Evolutionary conservation across 2,113 vertebrate species (phyloP).

Genomic region (Menura novaehollandiae): DNA sequence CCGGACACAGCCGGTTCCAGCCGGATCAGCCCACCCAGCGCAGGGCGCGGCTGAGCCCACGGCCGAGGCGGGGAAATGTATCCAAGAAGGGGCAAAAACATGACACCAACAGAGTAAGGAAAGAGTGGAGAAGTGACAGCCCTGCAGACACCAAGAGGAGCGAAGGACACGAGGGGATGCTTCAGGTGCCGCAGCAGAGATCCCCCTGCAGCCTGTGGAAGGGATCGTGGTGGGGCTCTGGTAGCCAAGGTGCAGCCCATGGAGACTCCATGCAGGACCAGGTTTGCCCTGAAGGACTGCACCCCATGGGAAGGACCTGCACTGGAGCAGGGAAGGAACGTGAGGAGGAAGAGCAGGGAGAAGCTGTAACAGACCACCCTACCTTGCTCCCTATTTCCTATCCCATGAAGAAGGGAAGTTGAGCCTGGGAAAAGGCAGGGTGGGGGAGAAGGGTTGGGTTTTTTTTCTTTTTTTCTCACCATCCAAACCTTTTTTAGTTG

Average conservation of each 20-base stretch:
- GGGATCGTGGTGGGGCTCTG: not conserved
- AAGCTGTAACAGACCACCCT: not conserved
- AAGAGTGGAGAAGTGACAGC: not conserved
- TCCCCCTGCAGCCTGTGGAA: not conserved
- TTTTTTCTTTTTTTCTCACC: not conserved
- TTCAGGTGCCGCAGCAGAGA: not conserved
- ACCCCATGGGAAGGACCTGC: not conserved
- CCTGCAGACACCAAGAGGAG: not conserved
- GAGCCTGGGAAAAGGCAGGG: not conserved
- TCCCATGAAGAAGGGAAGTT: not conserved
- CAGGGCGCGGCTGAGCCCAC: not conserved
- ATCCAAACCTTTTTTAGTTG: not conserved
- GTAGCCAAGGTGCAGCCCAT: not conserved
- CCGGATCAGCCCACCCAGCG: accelerated
- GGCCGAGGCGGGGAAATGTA: accelerated
- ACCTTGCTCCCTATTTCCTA: not conserved
- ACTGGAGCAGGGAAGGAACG: not conserved
- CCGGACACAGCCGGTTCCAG: not conserved
- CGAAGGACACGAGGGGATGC: not conserved
- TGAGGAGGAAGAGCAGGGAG: not conserved
- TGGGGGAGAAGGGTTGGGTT: not conserved
- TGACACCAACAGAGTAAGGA: not conserved
- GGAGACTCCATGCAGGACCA: not conserved
- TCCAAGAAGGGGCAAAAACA: not conserved
- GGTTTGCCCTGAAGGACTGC: not conserved